A percentile compares a stretch with the other conserved stretches of the same genome.
phyloP scores from a whole-genome alignment of 1,140 invertebrate genomes.

The Metaphire vulgaris region DNA sequence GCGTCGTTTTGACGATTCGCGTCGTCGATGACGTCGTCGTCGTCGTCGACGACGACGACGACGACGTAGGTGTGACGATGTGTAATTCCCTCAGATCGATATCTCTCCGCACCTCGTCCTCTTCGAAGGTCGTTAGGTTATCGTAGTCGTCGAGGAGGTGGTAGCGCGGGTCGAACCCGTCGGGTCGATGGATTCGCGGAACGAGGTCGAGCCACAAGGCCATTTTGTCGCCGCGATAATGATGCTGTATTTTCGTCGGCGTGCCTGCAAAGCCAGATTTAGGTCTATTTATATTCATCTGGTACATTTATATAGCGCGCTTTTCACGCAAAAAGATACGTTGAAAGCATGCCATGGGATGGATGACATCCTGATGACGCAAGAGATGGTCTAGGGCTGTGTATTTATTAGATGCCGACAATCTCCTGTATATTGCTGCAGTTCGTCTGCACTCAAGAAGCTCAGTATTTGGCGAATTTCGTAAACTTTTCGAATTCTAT shows the following conservation, averaged over 20 bases:
- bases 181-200: constrained; percentile 79
- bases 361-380: too few relatives aligned
- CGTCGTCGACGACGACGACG: neutral
- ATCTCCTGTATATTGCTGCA: too few relatives aligned
- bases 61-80: neutral
- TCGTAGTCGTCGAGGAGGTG: constrained; percentile 68
- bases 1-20: neutral
- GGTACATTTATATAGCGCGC: too few relatives aligned
- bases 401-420: too few relatives aligned
- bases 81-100: neutral
- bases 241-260: constrained; percentile 61
- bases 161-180: constrained; percentile 72
- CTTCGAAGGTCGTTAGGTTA: constrained; percentile 41
- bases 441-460: too few relatives aligned
- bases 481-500: too few relatives aligned
- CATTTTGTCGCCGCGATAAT: constrained; percentile 85
- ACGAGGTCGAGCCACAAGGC: constrained; percentile 94
- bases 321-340: too few relatives aligned
- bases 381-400: too few relatives aligned
- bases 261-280: too few relatives aligned
- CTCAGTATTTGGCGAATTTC: too few relatives aligned
- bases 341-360: too few relatives aligned
- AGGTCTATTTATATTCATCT: too few relatives aligned
- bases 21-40: neutral
- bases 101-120: constrained; percentile 4